Evolutionary conservation across 1,140 invertebrate genomes (phyloP), one percentile per base, ranked within the genome.

Genomic region (Brachionus rotundiformis): DNA sequence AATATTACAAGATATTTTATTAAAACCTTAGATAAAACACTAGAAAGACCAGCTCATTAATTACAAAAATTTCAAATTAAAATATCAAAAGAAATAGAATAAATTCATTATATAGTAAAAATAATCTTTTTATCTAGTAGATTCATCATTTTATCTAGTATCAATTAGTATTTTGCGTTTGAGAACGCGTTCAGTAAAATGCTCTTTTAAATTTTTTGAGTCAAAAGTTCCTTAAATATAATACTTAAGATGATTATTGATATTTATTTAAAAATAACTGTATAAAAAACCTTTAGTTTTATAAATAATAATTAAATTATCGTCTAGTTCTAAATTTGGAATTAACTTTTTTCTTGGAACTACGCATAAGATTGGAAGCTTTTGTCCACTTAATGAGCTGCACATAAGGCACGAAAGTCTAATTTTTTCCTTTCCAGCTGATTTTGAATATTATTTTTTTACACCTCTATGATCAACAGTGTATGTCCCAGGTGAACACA

Each of bases 151-250:
- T n/a, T n/a, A n/a, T n/a, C n/a, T n/a, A n/a, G n/a, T n/a, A n/a
- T n/a, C n/a, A n/a, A n/a, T n/a, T n/a, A n/a, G n/a, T n/a, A n/a
- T n/a, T n/a, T n/a, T n/a, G n/a, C n/a, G n/a, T n/a, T n/a, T 73
- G 41, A 73, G 39, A 73, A 73, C 25, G 16, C 68, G n/a, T 73
- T 73, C 68, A 41, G 39, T 31, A 44, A 41, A 73, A 31, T 73
- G 68, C 25, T 73, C 68, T 41, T 23, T 41, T 41, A 41, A 73
- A 73, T 73, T 73, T 41, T 5, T 73, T 23, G 68, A 73, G 39
- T 73, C 68, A 73, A 73, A 73, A 23, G 68, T 73, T 41, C 68
- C 68, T 73, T 73, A 3, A 68, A 33, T 31, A 33, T 31, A 68
- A 68, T 31, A 33, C 5, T 68, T 68, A 68, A 63, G 59, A 63